Evolutionary conservation across 2,113 vertebrate genomes (phyloP).

Genomic region (Neofelis nebulosa): DNA sequence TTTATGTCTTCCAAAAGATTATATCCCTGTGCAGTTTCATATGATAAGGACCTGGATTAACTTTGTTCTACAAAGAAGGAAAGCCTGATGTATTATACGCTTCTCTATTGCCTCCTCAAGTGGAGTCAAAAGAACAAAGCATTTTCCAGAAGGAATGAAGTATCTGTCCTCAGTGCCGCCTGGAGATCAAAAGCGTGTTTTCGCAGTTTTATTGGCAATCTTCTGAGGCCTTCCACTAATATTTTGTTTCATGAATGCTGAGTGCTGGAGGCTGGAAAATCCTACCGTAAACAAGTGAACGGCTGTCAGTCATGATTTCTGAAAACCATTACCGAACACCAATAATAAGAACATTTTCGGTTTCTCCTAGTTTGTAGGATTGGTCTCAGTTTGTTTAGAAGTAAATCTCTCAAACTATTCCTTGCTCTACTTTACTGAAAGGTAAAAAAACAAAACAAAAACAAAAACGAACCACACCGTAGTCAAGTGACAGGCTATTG

Average conservation of each 20-base stretch:
- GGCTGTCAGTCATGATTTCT: not conserved
- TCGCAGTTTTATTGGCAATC: conserved; percentile 59
- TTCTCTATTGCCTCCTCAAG: conserved; percentile 39
- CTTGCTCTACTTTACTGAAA: not conserved
- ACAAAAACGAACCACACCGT: no score
- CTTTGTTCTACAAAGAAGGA: conserved; percentile 45
- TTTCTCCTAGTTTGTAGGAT: not conserved
- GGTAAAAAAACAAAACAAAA: not conserved
- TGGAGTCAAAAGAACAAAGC: conserved; percentile 63
- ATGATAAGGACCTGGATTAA: conserved; percentile 33
- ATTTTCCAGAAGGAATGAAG: conserved; percentile 61
- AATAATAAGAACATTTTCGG: not conserved
- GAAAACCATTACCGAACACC: not conserved
- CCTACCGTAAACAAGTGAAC: not conserved
- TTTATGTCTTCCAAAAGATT: conserved; percentile 61
- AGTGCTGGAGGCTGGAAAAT: not conserved
- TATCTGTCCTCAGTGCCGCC: conserved; percentile 57
- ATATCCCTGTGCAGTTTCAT: not conserved
- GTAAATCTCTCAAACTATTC: not conserved
- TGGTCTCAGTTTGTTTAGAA: not conserved
- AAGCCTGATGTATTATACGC: not conserved
- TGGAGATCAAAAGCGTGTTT: conserved; percentile 71
- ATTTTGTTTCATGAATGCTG: conserved; percentile 43
- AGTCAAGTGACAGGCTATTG: not conserved
- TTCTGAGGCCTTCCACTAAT: conserved; percentile 49